These are phyloP conservation scores for Sciurus carolinensis DNA, from an alignment of 2,797 vertebrate species.

Conservation along the genomic window DNA sequence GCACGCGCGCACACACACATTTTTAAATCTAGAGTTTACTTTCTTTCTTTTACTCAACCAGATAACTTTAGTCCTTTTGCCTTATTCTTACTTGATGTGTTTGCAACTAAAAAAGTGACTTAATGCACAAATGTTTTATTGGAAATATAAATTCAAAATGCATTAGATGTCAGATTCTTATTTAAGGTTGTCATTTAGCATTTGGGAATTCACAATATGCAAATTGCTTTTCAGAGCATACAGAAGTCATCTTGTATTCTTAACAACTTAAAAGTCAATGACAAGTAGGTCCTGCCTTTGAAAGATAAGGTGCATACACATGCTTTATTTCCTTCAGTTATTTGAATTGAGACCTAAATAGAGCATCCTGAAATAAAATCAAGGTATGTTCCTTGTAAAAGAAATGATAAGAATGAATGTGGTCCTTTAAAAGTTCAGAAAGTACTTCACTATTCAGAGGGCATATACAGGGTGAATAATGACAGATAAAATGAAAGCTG, in stretches of 20 bases:
- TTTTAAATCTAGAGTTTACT: slow-evolving; percentile 41
- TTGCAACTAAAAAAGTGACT: slow-evolving; percentile 31
- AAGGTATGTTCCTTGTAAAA: slow-evolving; percentile 62
- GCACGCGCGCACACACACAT: too few species aligned
- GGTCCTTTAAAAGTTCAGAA: slow-evolving; percentile 64
- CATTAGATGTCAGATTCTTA: slow-evolving; percentile 44
- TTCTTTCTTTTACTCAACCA: slow-evolving; percentile 18
- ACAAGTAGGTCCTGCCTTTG: slow-evolving; percentile 68
- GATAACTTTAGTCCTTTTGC: not conserved
- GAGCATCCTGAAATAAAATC: slow-evolving; percentile 67
- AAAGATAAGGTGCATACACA: slow-evolving; percentile 74
- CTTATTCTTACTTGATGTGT: not conserved
- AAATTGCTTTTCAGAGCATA: slow-evolving; percentile 70
- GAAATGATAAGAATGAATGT: slow-evolving; percentile 53
- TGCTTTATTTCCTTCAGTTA: slow-evolving; percentile 76
- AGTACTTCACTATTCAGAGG: slow-evolving; percentile 53
- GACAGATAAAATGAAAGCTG: slow-evolving; percentile 46
- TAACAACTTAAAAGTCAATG: slow-evolving; percentile 69
- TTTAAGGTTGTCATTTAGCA: slow-evolving; percentile 14
- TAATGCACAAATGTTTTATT: slow-evolving; percentile 31
- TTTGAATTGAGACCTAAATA: slow-evolving; percentile 66
- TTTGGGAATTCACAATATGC: slow-evolving; percentile 74
- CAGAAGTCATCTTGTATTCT: slow-evolving; percentile 59
- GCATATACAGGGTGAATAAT: not conserved
- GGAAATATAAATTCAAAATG: slow-evolving; percentile 63